Base-by-base conservation (phyloP, 2,113 vertebrate species). In the Haplochromis burtoni region DNA sequence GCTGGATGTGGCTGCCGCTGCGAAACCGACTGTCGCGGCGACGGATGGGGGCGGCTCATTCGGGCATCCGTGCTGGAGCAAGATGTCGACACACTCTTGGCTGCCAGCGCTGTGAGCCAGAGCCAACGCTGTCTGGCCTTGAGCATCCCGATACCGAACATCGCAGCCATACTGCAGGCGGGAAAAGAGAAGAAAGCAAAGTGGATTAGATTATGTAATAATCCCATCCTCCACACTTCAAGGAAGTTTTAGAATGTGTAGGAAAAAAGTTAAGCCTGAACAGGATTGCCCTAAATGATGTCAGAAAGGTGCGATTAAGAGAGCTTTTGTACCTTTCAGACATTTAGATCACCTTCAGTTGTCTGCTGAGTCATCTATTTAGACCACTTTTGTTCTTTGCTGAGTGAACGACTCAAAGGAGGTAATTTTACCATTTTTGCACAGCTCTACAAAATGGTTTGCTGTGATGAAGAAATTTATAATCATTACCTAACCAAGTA, bases 31-130 rank as follows among this genome's bases (percentile, higher is more conserved):
- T 3, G 92, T 80, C 2, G 87, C 14, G 59, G 82, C 24, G 19
- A 84, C 6, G 8, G 89, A 61, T 66, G 93, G 90, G 35, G 88
- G 4, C 3, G 87, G 86, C 63, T 95, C 95, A 4, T 93, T 96
- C 1, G 98, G 98, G 92, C 98, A 99, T 4, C 98, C 98, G 0
- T 99, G 96, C 95, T 99, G 98, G 66, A 98, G 96, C 85, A 99
- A 89, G 94, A 99, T 97, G 95, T 99, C 98, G 0, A 96, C 95
- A 26, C 98, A 99, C 90, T 98, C 98, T 94, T 98, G 97, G 95
- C 98, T 98, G 88, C 98, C 97, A 0, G 97, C 97, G 1, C 94
- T 94, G 49, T 96, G 98, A 2, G 98, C 98, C 1, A 98, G 96
- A 42, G 97, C 94, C 88, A 99, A 92, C 0, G 98, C 97, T 0